Evolutionary conservation across 2,797 vertebrate genomes (phyloP).

Genomic region (Schizopygopsis malacanthus): DNA sequence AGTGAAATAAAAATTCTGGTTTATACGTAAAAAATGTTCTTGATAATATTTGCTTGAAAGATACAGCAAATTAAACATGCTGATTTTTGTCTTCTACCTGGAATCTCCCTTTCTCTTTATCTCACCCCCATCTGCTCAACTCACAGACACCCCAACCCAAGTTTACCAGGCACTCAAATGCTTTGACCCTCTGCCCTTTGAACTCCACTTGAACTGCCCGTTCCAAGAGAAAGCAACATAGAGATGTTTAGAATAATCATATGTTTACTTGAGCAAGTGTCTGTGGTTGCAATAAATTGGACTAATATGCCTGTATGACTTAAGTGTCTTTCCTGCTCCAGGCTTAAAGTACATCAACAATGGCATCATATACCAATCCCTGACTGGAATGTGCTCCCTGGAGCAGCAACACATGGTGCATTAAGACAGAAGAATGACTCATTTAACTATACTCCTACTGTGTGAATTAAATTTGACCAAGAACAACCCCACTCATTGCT

Average conservation of each 20-base stretch:
- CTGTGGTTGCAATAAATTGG: slow-evolving; percentile 37
- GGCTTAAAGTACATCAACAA: slow-evolving; percentile 83
- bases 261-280: slow-evolving; percentile 52
- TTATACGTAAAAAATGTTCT: not conserved
- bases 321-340: slow-evolving; percentile 74
- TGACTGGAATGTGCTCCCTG: slow-evolving; percentile 78
- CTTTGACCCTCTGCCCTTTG: slow-evolving; percentile 85
- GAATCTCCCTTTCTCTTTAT: not conserved
- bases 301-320: slow-evolving; percentile 85
- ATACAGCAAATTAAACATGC: not conserved
- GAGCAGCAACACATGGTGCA: slow-evolving; percentile 83
- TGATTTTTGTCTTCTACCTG: slow-evolving; percentile 8
- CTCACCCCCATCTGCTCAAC: slow-evolving; percentile 3
- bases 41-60: not conserved
- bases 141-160: slow-evolving; percentile 74
- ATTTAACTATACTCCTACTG: slow-evolving; percentile 49
- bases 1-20: not conserved
- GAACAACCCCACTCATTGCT: slow-evolving; percentile 34
- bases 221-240: slow-evolving; percentile 57
- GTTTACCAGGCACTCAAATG: slow-evolving; percentile 69
- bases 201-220: slow-evolving; percentile 87
- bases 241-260: slow-evolving; percentile 19
- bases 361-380: slow-evolving; percentile 87
- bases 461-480: slow-evolving; percentile 41
- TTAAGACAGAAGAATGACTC: slow-evolving; percentile 66